Conservation (phyloP, 2,113 vertebrate species). For the Recurvirostra avosetta region DNA sequence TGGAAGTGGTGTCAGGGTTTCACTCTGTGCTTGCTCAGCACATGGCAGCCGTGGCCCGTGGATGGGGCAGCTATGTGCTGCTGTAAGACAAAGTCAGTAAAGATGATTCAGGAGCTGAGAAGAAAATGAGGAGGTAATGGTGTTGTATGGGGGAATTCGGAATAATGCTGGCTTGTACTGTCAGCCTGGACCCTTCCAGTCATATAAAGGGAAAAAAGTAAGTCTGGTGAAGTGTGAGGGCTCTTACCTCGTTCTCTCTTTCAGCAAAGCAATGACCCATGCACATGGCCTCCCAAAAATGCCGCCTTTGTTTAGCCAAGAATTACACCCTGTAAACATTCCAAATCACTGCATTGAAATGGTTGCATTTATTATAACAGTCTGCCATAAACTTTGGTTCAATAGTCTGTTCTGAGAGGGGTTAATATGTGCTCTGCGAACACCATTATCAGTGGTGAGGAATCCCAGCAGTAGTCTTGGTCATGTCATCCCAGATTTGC, state of each 20-base stretch:
- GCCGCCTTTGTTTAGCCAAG: not conserved
- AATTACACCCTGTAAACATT: not conserved
- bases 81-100: not conserved
- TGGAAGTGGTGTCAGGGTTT: not conserved
- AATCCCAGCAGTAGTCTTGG: not conserved
- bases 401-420: not conserved
- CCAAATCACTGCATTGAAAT: not conserved
- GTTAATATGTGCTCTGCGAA: not conserved
- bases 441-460: not conserved
- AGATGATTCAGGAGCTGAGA: not conserved
- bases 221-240: not conserved
- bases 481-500: not conserved
- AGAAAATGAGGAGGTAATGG: not conserved
- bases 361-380: not conserved
- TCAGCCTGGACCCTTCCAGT: not conserved
- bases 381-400: not conserved
- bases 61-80: not conserved
- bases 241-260: not conserved
- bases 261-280: not conserved
- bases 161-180: not conserved
- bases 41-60: not conserved
- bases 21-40: not conserved
- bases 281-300: not conserved
- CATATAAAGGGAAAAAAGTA: not conserved
- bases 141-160: not conserved